Evolutionary conservation across 2,797 vertebrate genomes (phyloP), one percentile per base, ranked within the genome.

Genomic region (Phyllotis vaccarum): DNA sequence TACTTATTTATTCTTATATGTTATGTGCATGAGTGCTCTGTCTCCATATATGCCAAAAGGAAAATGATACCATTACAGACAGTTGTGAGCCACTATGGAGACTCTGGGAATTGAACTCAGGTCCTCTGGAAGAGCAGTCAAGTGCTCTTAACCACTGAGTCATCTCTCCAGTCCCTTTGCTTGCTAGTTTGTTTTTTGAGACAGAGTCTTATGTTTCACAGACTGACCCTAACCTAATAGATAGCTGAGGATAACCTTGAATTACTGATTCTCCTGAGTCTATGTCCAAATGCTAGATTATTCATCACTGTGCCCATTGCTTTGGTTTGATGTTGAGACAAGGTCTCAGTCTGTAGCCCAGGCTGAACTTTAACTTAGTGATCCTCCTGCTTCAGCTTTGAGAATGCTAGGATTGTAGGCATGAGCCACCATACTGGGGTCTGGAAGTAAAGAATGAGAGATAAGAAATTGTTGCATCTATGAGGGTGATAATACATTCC

Each of bases 401-500:
- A n/a, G 62, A 87, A 40, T 72, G 68, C 86, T 74, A 27, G 68
- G 11, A 58, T 58, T 43, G 6, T 29, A 60, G 29, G 56, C 40
- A 75, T 62, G 13, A 76, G 29, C 72, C 31, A 76, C 56, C 16
- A 87, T 11, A 56, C n/a, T 87, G 24, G 66, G 31, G 43, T 34
- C 82, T 68, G 31, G 31, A 31, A 37, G 17, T 60, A 29, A 46
- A 56, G 37, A 52, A 52, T 49, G n/a, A 52, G 46, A 31, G 9
- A 70, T 54, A 72, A 72, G 14, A 70, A 86, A 27, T 2, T 2
- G 5, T 56, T 6, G 0, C 70, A 64, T 83, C 7, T 83, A 62
- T 0, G 14, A 91, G 80, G 80, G 46, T 49, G 46, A 90, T 66
- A 58, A 95, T 91, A 76, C 80, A 94, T 94, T 96, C 72, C 87